Percentiles rank a stretch among this genome's conserved stretches.
phyloP scores from a whole-genome alignment of 2,888 invertebrate genomes.

The Ophion obscuratus region DNA sequence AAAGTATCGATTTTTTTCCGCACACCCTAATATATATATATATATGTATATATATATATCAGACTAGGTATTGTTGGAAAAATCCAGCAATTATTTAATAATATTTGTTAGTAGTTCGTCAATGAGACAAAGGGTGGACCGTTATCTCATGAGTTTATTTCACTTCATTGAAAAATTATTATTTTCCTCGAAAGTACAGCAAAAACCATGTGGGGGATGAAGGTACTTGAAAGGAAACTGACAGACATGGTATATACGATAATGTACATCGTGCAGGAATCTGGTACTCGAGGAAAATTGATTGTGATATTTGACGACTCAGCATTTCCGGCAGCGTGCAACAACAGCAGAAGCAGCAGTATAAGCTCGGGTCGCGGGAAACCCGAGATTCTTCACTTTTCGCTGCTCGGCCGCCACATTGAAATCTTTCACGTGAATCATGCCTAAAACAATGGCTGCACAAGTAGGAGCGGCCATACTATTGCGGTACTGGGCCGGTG shows the following conservation, averaged over 20 bases:
- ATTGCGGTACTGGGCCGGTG: slow-evolving; percentile 75
- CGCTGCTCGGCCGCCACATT: slow-evolving; percentile 73
- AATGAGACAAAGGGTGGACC: no score
- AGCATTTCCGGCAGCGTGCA: slow-evolving; percentile 23
- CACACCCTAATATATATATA: no score
- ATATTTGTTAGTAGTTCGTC: no score
- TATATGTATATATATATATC: no score
- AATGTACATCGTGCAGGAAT: slow-evolving; percentile 24
- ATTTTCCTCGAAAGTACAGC: neutral
- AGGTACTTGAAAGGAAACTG: slow-evolving; percentile 4
- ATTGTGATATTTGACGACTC: slow-evolving; percentile 33
- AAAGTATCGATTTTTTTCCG: no score
- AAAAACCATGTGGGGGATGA: neutral
- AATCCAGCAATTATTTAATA: no score
- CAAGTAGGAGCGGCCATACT: slow-evolving; percentile 51
- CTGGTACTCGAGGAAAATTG: slow-evolving; percentile 13
- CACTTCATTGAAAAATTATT: neutral
- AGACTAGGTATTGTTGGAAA: no score
- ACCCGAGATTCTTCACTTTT: slow-evolving; percentile 62
- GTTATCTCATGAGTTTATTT: neutral
- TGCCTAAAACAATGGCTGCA: slow-evolving; percentile 74
- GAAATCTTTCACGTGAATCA: slow-evolving; percentile 79
- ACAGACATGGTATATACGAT: slow-evolving; percentile 10
- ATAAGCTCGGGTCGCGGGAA: slow-evolving; percentile 28
- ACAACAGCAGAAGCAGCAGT: slow-evolving; percentile 37